Evolutionary conservation across 1,140 invertebrate species (phyloP).

Genomic region (Ceratosolen solmsi): DNA sequence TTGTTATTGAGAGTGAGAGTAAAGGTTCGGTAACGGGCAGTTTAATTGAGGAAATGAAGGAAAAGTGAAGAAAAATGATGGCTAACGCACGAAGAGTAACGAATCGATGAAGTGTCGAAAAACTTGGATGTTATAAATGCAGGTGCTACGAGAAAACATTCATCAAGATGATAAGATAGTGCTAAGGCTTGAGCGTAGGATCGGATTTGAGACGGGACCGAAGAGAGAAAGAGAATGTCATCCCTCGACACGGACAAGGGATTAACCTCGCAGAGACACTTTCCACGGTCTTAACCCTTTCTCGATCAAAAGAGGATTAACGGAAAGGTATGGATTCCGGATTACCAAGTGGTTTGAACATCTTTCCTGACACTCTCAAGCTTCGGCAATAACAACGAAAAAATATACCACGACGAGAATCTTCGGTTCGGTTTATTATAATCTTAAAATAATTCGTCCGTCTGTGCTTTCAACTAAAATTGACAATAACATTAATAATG

Average conservation of each 20-base stretch:
- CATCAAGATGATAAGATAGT: conserved; percentile 68
- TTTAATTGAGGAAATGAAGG: background rate
- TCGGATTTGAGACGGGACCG: conserved; percentile 23
- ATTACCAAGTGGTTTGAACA: conserved; percentile 51
- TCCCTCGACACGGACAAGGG: conserved; percentile 47
- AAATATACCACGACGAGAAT: background rate
- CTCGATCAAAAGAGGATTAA: conserved; percentile 52
- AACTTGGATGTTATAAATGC: conserved; percentile 64
- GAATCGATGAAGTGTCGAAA: conserved; percentile 50
- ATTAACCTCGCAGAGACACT: conserved; percentile 51
- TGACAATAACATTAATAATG: too few species aligned
- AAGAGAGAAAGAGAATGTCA: conserved; percentile 26
- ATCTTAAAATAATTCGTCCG: background rate
- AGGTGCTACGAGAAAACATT: conserved; percentile 70
- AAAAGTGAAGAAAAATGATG: background rate
- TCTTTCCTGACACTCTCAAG: conserved; percentile 32
- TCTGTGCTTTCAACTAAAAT: background rate
- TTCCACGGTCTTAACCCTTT: conserved; percentile 61
- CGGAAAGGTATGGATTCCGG: conserved; percentile 38
- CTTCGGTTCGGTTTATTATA: background rate
- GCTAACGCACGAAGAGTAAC: conserved; percentile 55
- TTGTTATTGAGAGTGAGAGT: too few species aligned
- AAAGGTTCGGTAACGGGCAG: background rate
- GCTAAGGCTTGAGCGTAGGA: conserved; percentile 52
- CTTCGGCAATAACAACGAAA: conserved; percentile 2